Evolutionary conservation across 2,888 invertebrate genomes (phyloP).

Genomic region (Thera obeliscata): DNA sequence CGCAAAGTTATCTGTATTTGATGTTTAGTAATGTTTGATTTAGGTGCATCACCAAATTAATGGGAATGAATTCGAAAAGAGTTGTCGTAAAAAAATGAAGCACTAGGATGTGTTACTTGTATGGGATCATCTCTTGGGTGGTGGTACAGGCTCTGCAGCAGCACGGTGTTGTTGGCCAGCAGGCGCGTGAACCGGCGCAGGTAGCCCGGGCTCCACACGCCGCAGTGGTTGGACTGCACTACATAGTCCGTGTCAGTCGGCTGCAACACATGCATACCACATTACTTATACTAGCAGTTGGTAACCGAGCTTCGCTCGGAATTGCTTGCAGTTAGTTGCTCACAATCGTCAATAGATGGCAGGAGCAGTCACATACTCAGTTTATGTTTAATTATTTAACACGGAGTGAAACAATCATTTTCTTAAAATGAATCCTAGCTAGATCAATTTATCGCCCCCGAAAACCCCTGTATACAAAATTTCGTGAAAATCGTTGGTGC

Average conservation of each 20-base stretch:
- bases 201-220: constrained; percentile 4
- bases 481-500: too few species aligned
- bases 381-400: too few species aligned
- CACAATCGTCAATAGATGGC: too few species aligned
- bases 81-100: neutral
- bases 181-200: constrained; percentile 9
- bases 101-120: neutral
- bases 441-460: too few species aligned
- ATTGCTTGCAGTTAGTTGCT: too few species aligned
- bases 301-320: too few species aligned
- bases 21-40: neutral
- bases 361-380: too few species aligned
- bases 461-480: too few species aligned
- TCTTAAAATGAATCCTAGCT: too few species aligned
- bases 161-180: constrained; percentile 1
- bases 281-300: too few species aligned
- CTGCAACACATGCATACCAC: neutral
- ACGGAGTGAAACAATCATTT: too few species aligned
- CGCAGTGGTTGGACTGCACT: neutral
- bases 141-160: constrained; percentile 4
- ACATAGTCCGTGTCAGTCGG: constrained; percentile 6
- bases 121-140: constrained; percentile 3
- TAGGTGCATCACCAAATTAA: neutral
- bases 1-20: neutral
- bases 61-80: neutral